Evolutionary conservation across 1,140 invertebrate species (phyloP).

Genomic region (Triops longicaudatus): DNA sequence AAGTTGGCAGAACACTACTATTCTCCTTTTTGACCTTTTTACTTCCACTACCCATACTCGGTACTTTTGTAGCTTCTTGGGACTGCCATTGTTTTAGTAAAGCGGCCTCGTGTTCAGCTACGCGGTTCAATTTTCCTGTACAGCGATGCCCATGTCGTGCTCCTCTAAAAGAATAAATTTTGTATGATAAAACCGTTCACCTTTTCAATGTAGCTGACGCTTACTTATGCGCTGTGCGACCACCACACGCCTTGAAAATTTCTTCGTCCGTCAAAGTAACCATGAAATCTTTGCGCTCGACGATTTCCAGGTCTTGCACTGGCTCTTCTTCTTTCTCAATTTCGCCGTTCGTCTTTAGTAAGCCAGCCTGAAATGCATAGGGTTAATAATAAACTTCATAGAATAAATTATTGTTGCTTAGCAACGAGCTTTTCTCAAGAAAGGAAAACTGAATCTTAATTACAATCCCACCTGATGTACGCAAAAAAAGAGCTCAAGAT

Average conservation of each 20-base stretch:
- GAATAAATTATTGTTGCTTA: too few relatives aligned
- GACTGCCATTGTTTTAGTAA: slow-evolving; percentile 29
- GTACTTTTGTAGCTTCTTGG: background rate
- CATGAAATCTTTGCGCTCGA: slow-evolving; percentile 28
- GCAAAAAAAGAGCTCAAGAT: too few relatives aligned
- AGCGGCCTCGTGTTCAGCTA: slow-evolving; percentile 38
- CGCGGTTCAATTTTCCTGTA: slow-evolving; percentile 38
- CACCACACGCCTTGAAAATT: slow-evolving; percentile 63
- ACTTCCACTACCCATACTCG: background rate
- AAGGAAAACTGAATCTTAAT: too few relatives aligned
- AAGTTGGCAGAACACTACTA: background rate
- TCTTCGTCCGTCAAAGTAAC: slow-evolving; percentile 58
- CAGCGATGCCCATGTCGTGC: slow-evolving; percentile 40
- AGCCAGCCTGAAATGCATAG: background rate
- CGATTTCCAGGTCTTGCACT: slow-evolving; percentile 15
- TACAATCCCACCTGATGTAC: too few relatives aligned
- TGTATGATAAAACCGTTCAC: background rate
- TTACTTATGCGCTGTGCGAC: slow-evolving; percentile 71
- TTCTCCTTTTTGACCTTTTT: background rate
- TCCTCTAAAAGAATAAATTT: slow-evolving; percentile 33
- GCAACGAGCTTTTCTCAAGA: too few relatives aligned
- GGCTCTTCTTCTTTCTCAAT: slow-evolving; percentile 36
- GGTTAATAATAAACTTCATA: too few relatives aligned
- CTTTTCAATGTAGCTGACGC: slow-evolving; percentile 24
- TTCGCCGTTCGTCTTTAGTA: slow-evolving; percentile 42